These are phyloP conservation scores for Nothura maculosa DNA, from an alignment of 2,797 vertebrate species.

Conservation along the genomic window DNA sequence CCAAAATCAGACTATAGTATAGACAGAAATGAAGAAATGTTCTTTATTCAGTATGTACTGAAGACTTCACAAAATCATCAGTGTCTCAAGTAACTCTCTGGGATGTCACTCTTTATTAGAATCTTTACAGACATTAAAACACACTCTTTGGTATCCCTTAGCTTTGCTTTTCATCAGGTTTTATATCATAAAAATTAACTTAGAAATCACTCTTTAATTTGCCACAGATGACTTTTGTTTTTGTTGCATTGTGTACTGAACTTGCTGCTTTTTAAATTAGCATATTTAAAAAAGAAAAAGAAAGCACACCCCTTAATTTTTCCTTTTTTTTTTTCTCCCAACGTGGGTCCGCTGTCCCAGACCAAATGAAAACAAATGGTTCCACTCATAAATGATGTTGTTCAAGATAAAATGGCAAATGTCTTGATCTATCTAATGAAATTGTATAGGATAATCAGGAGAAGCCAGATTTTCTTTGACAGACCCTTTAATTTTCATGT, in stretches of 20 bases:
- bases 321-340: background rate
- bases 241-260: background rate
- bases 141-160: background rate
- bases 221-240: background rate
- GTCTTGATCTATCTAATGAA: background rate
- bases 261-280: conserved; percentile 16
- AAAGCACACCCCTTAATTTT: background rate
- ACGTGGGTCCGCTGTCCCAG: background rate
- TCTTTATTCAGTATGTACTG: background rate
- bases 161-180: background rate
- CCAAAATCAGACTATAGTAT: background rate
- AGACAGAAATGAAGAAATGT: background rate
- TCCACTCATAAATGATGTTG: background rate
- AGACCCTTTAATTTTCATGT: background rate
- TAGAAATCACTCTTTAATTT: conserved; percentile 8
- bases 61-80: conserved; percentile 19
- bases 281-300: background rate
- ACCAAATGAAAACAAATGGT: background rate
- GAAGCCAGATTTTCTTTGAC: background rate
- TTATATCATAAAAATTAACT: conserved; percentile 22
- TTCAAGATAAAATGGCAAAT: background rate
- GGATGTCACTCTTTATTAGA: background rate
- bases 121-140: background rate
- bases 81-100: background rate
- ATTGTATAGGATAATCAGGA: background rate